These are phyloP conservation scores for Macrotus californicus DNA, from an alignment of 2,113 vertebrate species.

Conservation along the genomic window DNA sequence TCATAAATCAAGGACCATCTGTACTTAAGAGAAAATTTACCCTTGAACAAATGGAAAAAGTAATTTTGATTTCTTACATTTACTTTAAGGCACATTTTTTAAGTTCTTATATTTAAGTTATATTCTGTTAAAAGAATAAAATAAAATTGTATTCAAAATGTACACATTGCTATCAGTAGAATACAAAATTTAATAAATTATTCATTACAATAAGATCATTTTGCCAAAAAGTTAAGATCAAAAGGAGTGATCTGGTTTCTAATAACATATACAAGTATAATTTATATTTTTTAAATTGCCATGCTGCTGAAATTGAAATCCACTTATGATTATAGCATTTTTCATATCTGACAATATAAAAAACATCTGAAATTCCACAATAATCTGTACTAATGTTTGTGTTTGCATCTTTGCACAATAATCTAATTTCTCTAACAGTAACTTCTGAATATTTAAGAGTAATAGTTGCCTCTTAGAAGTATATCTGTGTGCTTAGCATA, in stretches of 20 bases:
- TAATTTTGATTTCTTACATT: not conserved
- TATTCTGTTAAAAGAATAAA: not conserved
- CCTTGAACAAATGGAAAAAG: not conserved
- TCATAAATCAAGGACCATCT: not conserved
- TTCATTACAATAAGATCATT: not conserved
- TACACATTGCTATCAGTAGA: not conserved
- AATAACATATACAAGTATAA: not conserved
- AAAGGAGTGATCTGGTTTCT: not conserved
- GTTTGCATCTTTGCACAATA: constrained; percentile 8
- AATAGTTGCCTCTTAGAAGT: not conserved
- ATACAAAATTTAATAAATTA: not conserved
- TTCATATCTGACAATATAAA: not conserved
- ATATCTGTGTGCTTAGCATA: not conserved
- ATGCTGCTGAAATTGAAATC: constrained; percentile 3
- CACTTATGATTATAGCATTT: not conserved
- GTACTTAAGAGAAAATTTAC: not conserved
- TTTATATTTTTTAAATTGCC: not conserved
- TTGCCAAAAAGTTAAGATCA: not conserved
- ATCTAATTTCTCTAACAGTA: not conserved
- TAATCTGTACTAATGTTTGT: not conserved
- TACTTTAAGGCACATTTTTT: not conserved
- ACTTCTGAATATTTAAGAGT: not conserved
- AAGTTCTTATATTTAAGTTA: not conserved
- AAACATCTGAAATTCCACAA: not conserved
- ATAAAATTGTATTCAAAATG: not conserved